Evolutionary conservation across 2,113 vertebrate species (phyloP).

Genomic region (Tylochromis polylepis): DNA sequence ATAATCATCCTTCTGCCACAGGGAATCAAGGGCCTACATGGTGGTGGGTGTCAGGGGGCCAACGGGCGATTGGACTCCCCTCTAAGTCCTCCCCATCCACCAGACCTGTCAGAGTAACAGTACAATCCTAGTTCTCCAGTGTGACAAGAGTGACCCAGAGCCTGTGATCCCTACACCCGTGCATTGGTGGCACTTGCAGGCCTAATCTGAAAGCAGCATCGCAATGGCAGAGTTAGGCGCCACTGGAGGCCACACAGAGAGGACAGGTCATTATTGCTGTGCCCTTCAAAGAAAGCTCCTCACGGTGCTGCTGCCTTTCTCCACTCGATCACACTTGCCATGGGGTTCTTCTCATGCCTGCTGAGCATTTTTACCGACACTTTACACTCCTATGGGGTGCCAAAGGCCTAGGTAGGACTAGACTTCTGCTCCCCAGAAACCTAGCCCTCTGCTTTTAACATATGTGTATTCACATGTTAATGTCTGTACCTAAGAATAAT

Average conservation of each 20-base stretch:
- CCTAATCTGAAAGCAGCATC: slow-evolving; percentile 66
- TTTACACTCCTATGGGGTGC: slow-evolving; percentile 26
- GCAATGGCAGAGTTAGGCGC: slow-evolving; percentile 26
- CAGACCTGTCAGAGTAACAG: slow-evolving; percentile 59
- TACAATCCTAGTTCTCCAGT: slow-evolving; percentile 30
- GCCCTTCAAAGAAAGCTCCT: slow-evolving; percentile 65
- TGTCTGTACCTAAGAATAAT: slow-evolving; percentile 47
- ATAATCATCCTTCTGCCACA: slow-evolving; percentile 61
- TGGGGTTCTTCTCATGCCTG: slow-evolving; percentile 33
- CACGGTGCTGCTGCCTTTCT: slow-evolving; percentile 34
- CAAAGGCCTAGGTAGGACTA: slow-evolving; percentile 16
- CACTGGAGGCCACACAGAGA: slow-evolving; percentile 53
- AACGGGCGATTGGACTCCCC: slow-evolving; percentile 44
- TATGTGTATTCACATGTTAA: slow-evolving; percentile 57
- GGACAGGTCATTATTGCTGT: slow-evolving; percentile 68
- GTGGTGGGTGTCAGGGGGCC: slow-evolving; percentile 49
- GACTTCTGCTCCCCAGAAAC: slow-evolving; percentile 33
- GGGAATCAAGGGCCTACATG: slow-evolving; percentile 33
- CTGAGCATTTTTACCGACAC: slow-evolving; percentile 58
- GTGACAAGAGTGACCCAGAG: slow-evolving; percentile 65
- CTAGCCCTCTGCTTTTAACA: slow-evolving; percentile 36
- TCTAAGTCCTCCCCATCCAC: slow-evolving; percentile 22
- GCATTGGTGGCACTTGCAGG: slow-evolving; percentile 29
- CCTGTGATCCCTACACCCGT: slow-evolving; percentile 36
- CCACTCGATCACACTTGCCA: slow-evolving; percentile 39